These are phyloP conservation scores for Erebia epiphron DNA, from an alignment of 2,888 invertebrate species.

Conservation along the genomic window DNA sequence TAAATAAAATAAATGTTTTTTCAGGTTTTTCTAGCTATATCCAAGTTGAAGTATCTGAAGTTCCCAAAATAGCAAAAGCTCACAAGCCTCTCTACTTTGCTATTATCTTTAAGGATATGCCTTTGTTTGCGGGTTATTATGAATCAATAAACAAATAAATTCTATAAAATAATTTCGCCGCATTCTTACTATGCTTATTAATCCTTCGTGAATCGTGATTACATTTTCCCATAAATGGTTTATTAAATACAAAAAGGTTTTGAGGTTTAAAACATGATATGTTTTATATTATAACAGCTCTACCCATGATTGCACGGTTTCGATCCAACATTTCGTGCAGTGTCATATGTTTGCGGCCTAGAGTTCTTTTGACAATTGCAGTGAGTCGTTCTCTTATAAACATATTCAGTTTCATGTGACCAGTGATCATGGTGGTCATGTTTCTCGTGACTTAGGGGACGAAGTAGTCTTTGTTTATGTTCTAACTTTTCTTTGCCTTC, in stretches of 20 bases:
- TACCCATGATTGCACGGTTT: conserved; percentile 9
- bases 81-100: conserved; percentile 20
- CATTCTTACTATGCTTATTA: too few species aligned
- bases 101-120: conserved; percentile 21
- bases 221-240: too few species aligned
- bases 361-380: background rate
- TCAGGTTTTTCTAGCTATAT: conserved; percentile 1
- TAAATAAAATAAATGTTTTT: background rate
- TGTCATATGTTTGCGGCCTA: too few species aligned
- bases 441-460: conserved; percentile 11
- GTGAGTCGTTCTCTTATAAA: background rate
- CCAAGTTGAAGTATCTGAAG: background rate
- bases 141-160: background rate
- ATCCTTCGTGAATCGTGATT: too few species aligned
- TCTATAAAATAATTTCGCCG: background rate
- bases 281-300: background rate
- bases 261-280: background rate
- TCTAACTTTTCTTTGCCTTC: conserved; percentile 33
- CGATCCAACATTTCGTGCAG: background rate
- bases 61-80: background rate
- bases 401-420: background rate
- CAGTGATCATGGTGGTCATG: background rate
- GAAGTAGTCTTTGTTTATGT: conserved; percentile 13
- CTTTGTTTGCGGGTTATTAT: conserved; percentile 26
- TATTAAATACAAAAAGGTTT: too few species aligned